phyloP scores from a whole-genome alignment of 1,140 invertebrate species.

The Apis mellifera region Amel_HAv3.1 CM009942.2:5201001-5201500 shows the following conservation, averaged over 20 bases:
- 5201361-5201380: slow-evolving; percentile 86
- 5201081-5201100: slow-evolving; percentile 82
- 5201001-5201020: slow-evolving; percentile 25
- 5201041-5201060: slow-evolving; percentile 55
- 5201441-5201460: slow-evolving; percentile 36
- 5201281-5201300: slow-evolving; percentile 72
- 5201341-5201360: slow-evolving; percentile 81
- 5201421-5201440: slow-evolving; percentile 69
- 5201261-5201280: background rate
- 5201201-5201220: slow-evolving; percentile 88
- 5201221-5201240: slow-evolving; percentile 85
- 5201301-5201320: slow-evolving; percentile 88
- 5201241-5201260: background rate
- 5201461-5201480: background rate
- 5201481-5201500: background rate
- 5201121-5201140: slow-evolving; percentile 84
- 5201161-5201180: slow-evolving; percentile 88
- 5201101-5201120: slow-evolving; percentile 88
- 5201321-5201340: slow-evolving; percentile 86
- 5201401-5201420: slow-evolving; percentile 88
- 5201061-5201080: slow-evolving; percentile 80
- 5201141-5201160: slow-evolving; percentile 83
- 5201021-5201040: slow-evolving; percentile 45
- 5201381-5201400: slow-evolving; percentile 87
- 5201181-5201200: slow-evolving; percentile 84